Percentiles rank a stretch among this genome's conserved stretches.
Conservation (phyloP, 2,888 invertebrate genomes). For the Craniophora ligustri region DNA sequence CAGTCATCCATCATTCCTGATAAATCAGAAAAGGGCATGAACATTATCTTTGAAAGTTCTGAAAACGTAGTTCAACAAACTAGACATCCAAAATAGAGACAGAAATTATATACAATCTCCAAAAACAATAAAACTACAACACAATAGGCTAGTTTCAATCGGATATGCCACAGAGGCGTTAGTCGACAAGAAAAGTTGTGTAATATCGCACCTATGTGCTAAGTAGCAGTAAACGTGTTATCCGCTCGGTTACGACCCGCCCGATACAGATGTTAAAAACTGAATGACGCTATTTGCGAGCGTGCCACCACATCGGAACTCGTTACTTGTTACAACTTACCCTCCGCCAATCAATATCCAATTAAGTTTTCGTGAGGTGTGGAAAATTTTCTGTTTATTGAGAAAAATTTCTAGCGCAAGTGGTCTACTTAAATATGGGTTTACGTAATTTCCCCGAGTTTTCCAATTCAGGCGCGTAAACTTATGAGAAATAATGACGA, state of each 20-base stretch:
- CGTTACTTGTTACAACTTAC: slow-evolving; percentile 27
- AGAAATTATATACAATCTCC: too few relatives aligned
- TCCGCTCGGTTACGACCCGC: slow-evolving; percentile 54
- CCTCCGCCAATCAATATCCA: slow-evolving; percentile 43
- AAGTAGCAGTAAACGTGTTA: slow-evolving; percentile 68
- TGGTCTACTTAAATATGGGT: slow-evolving; percentile 18
- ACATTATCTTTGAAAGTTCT: too few relatives aligned
- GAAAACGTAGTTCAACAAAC: too few relatives aligned
- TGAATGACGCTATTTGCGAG: slow-evolving; percentile 54
- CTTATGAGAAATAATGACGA: background rate
- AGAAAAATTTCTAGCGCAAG: slow-evolving; percentile 20
- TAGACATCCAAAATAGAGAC: too few relatives aligned
- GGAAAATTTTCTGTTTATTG: slow-evolving; percentile 32
- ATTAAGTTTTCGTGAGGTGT: slow-evolving; percentile 35
- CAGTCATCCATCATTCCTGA: too few relatives aligned
- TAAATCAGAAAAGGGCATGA: too few relatives aligned
- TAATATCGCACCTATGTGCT: slow-evolving; percentile 79
- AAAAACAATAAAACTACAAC: slow-evolving; percentile 22
- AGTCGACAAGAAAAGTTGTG: slow-evolving; percentile 71
- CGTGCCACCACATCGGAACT: slow-evolving; percentile 43
- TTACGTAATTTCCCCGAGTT: slow-evolving; percentile 7
- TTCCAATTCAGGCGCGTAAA: background rate
- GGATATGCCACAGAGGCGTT: slow-evolving; percentile 56
- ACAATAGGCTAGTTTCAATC: slow-evolving; percentile 48
- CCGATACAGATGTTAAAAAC: slow-evolving; percentile 54